phyloP scores from a whole-genome alignment of 1,140 invertebrate genomes.

The Lysiphlebus fabarum region DNA sequence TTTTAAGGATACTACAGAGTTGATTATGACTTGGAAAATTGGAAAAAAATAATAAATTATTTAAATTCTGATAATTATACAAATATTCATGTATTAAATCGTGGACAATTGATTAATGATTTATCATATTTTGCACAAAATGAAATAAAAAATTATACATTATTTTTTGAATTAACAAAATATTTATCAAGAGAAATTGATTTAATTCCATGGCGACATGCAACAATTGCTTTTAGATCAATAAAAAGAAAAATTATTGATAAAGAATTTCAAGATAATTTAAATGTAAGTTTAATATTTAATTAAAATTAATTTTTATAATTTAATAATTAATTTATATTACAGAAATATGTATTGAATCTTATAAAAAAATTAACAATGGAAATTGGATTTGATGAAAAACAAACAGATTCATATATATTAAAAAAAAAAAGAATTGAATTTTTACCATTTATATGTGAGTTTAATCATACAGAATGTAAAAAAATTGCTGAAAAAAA shows the following conservation, averaged over 20 bases:
- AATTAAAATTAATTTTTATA: slow-evolving; percentile 11
- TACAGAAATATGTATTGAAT: slow-evolving; percentile 28
- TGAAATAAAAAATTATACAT: slow-evolving; percentile 52
- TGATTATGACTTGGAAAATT: slow-evolving; percentile 76
- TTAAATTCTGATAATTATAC: slow-evolving; percentile 55
- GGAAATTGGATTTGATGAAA: slow-evolving; percentile 32
- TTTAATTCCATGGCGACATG: slow-evolving; percentile 47
- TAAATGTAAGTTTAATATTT: slow-evolving; percentile 7
- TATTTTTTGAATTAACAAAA: slow-evolving; percentile 58
- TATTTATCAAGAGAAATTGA: slow-evolving; percentile 64
- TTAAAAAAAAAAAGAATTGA: slow-evolving; percentile 15
- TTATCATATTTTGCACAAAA: slow-evolving; percentile 64
- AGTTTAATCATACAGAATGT: slow-evolving; percentile 30
- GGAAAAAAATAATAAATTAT: slow-evolving; percentile 66
- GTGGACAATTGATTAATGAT: slow-evolving; percentile 76
- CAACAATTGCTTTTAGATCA: slow-evolving; percentile 12
- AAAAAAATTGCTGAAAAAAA: slow-evolving; percentile 25
- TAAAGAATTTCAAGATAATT: slow-evolving; percentile 14
- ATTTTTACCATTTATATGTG: slow-evolving; percentile 31
- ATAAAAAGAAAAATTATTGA: slow-evolving; percentile 9
- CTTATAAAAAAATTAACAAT: slow-evolving; percentile 31
- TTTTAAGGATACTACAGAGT: slow-evolving; percentile 74
- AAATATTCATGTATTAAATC: slow-evolving; percentile 61
- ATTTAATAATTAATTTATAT: slow-evolving; percentile 9
- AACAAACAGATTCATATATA: slow-evolving; percentile 12